Conservation (phyloP, 2,888 invertebrate species). For the Unio pictorum region DNA sequence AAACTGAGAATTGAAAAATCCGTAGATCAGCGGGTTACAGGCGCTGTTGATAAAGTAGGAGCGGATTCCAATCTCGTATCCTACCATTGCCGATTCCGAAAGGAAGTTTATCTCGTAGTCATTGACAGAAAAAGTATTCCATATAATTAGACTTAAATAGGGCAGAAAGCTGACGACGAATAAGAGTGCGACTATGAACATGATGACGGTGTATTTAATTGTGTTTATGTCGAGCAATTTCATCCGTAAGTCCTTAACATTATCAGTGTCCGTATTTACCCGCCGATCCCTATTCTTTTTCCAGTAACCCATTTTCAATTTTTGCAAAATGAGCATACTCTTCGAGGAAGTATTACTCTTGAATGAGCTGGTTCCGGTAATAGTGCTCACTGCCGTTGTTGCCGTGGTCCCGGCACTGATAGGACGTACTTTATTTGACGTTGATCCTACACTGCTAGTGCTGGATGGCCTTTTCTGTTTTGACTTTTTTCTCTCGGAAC, state of each 20-base stretch:
- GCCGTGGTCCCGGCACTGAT: too few relatives aligned
- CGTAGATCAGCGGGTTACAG: constrained; percentile 47
- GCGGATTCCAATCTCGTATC: constrained; percentile 40
- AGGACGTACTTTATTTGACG: too few relatives aligned
- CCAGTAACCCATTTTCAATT: too few relatives aligned
- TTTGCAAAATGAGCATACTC: too few relatives aligned
- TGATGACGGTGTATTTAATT: constrained; percentile 40
- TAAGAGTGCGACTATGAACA: constrained; percentile 42
- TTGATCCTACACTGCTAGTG: too few relatives aligned
- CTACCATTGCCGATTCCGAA: constrained; percentile 25
- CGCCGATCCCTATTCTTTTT: too few relatives aligned
- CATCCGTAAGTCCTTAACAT: constrained; percentile 30
- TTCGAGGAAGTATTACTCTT: too few relatives aligned
- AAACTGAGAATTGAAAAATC: constrained; percentile 48
- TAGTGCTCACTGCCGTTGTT: too few relatives aligned
- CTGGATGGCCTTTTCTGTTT: too few relatives aligned
- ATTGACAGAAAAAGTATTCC: constrained; percentile 33
- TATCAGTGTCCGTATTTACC: constrained; percentile 31
- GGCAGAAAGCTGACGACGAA: constrained; percentile 44
- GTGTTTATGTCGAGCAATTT: constrained; percentile 38
- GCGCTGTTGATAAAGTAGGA: constrained; percentile 45
- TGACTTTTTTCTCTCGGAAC: neutral
- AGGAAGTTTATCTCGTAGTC: constrained; percentile 30
- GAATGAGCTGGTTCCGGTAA: too few relatives aligned
- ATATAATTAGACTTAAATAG: constrained; percentile 36